A percentile compares a stretch with the other conserved stretches of the same genome.
These are phyloP conservation scores for Leptestheria dahalacensis DNA, from an alignment of 1,140 invertebrate genomes.

Conservation along the genomic window DNA sequence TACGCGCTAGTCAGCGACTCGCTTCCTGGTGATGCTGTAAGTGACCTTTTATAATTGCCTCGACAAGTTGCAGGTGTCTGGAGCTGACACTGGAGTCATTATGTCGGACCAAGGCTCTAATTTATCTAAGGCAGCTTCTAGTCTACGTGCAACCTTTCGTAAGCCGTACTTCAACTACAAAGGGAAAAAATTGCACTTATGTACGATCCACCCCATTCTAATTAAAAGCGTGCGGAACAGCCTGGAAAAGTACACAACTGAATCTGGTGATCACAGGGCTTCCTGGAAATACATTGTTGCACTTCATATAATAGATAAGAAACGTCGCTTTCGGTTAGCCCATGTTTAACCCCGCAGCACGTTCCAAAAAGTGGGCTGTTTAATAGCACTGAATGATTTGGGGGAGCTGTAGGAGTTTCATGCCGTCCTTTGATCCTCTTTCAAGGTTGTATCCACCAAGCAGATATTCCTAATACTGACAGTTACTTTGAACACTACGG, in stretches of 20 bases:
- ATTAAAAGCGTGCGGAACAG: not conserved
- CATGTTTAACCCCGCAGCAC: not conserved
- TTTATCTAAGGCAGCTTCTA: not conserved
- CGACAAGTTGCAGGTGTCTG: not conserved
- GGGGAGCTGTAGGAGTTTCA: too few relatives aligned
- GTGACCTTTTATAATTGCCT: not conserved
- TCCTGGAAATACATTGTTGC: not conserved
- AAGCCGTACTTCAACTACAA: not conserved
- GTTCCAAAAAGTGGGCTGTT: too few relatives aligned
- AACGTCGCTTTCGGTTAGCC: not conserved
- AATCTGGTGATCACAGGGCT: not conserved
- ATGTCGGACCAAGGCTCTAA: not conserved
- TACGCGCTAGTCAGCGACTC: not conserved
- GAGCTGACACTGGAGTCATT: not conserved
- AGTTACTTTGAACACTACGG: too few relatives aligned
- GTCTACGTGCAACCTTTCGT: not conserved
- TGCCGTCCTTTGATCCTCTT: too few relatives aligned
- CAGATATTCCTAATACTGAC: too few relatives aligned
- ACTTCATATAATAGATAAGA: not conserved
- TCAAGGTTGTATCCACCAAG: too few relatives aligned
- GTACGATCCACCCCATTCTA: not conserved
- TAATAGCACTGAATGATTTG: too few relatives aligned
- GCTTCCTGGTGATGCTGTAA: not conserved
- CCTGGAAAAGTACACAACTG: not conserved
- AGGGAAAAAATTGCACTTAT: not conserved